Conservation (phyloP, 92 coral and sea anemone species). For the Galaxea fascicularis region DNA sequence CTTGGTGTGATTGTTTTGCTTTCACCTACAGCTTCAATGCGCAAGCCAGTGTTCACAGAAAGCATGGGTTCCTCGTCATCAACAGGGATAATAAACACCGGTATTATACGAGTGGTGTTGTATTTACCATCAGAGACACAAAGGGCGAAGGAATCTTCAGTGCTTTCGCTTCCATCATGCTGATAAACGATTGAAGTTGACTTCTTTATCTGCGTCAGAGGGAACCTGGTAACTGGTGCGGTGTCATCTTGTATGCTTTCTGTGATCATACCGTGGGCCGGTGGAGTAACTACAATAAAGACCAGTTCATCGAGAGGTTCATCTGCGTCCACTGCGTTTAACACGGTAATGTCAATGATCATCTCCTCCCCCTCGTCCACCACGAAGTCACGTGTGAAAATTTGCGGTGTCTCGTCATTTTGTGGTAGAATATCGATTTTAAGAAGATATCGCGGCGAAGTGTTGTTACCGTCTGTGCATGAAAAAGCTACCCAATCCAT, state of each 20-base stretch:
- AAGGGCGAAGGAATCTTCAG: conserved; percentile 72
- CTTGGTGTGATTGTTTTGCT: conserved; percentile 82
- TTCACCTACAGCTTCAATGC: conserved; percentile 75
- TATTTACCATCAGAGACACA: conserved; percentile 86
- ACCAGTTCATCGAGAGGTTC: conserved; percentile 81
- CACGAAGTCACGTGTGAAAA: conserved; percentile 78
- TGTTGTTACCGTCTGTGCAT: conserved; percentile 85
- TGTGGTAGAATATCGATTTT: conserved; percentile 82
- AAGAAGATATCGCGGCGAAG: conserved; percentile 82
- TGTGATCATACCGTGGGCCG: conserved; percentile 85
- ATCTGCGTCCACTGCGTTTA: conserved; percentile 87
- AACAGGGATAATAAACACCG: conserved; percentile 75
- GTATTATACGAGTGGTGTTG: conserved; percentile 76
- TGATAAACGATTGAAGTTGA: conserved; percentile 82
- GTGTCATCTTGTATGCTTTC: conserved; percentile 79
- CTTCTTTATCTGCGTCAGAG: conserved; percentile 82
- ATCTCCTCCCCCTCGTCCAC: conserved; percentile 88
- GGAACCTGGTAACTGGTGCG: conserved; percentile 66
- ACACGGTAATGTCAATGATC: conserved; percentile 69
- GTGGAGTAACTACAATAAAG: conserved; percentile 75
- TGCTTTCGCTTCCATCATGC: conserved; percentile 93
- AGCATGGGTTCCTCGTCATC: conserved; percentile 94
- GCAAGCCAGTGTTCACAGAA: conserved; percentile 79
- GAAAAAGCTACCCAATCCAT: conserved; percentile 91
- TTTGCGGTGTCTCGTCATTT: conserved; percentile 90